Percentiles rank a stretch among this genome's conserved stretches.
These are phyloP conservation scores for Gastracanthus pulcherrimus DNA, from an alignment of 2,888 invertebrate species.

Conservation along the genomic window DNA sequence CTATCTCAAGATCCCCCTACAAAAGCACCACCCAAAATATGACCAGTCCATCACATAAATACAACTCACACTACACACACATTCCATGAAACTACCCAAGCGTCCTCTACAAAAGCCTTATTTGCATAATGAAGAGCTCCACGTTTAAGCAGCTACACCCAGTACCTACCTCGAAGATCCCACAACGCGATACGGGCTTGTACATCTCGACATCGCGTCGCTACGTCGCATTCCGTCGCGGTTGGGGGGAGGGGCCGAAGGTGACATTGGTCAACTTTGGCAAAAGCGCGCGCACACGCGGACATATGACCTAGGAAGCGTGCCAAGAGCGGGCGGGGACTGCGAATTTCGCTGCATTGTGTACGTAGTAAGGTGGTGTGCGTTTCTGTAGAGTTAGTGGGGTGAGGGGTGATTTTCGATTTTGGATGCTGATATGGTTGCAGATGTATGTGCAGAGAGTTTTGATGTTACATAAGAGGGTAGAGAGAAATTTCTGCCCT, in stretches of 20 bases:
- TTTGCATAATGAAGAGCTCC: neutral
- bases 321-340: constrained; percentile 9
- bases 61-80: too few species aligned
- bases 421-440: too few species aligned
- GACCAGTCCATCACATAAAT: too few species aligned
- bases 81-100: too few species aligned
- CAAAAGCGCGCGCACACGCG: neutral
- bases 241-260: neutral
- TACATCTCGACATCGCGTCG: neutral
- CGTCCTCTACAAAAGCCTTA: too few species aligned
- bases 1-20: too few species aligned
- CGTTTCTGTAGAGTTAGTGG: too few species aligned
- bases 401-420: neutral
- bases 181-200: neutral
- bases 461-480: neutral
- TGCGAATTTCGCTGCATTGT: neutral
- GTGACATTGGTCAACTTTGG: constrained; percentile 54
- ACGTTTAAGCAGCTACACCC: neutral
- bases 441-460: too few species aligned
- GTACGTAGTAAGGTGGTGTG: neutral
- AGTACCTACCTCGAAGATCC: too few species aligned
- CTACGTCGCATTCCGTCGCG: neutral
- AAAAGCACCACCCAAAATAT: too few species aligned
- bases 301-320: constrained; percentile 18
- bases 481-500: too few species aligned